A percentile compares a stretch with the other conserved stretches of the same genome.
Conservation (phyloP, 2,888 invertebrate species). For the Amiota mariae region DNA sequence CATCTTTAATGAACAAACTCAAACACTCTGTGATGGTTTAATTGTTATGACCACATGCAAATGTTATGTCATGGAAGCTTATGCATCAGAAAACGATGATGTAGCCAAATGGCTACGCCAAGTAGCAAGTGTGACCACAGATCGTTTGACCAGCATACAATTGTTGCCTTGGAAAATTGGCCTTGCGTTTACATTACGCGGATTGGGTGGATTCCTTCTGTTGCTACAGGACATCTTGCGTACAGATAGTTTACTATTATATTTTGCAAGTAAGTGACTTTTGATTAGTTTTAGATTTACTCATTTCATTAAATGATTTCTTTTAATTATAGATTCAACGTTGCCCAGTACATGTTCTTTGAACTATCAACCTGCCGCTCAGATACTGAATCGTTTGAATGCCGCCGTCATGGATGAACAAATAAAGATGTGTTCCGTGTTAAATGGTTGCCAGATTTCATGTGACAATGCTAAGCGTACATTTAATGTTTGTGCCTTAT, state of each 20-base stretch:
- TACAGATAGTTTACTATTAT: constrained; percentile 75
- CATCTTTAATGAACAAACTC: constrained; percentile 73
- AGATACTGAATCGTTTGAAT: constrained; percentile 66
- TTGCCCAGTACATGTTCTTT: constrained; percentile 73
- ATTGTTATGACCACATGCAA: constrained; percentile 76
- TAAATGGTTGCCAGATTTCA: constrained; percentile 72
- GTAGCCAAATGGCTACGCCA: constrained; percentile 76
- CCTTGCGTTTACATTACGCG: constrained; percentile 73
- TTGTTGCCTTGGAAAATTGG: constrained; percentile 77
- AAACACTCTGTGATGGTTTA: constrained; percentile 73
- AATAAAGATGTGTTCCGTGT: constrained; percentile 73
- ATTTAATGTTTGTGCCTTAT: constrained; percentile 63
- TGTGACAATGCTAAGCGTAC: constrained; percentile 63
- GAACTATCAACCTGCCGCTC: constrained; percentile 70
- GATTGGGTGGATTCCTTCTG: constrained; percentile 69
- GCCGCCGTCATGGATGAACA: constrained; percentile 62
- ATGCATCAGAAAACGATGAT: constrained; percentile 75
- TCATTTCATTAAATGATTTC: not conserved
- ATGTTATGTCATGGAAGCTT: constrained; percentile 75
- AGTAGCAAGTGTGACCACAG: constrained; percentile 73
- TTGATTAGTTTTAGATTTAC: not conserved
- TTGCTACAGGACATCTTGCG: constrained; percentile 75
- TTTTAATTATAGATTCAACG: constrained; percentile 67
- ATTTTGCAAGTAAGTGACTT: constrained; percentile 73
- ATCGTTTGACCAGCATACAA: constrained; percentile 74